These are phyloP conservation scores for Agrochola circellaris DNA, from an alignment of 2,888 invertebrate genomes.

Conservation along the genomic window DNA sequence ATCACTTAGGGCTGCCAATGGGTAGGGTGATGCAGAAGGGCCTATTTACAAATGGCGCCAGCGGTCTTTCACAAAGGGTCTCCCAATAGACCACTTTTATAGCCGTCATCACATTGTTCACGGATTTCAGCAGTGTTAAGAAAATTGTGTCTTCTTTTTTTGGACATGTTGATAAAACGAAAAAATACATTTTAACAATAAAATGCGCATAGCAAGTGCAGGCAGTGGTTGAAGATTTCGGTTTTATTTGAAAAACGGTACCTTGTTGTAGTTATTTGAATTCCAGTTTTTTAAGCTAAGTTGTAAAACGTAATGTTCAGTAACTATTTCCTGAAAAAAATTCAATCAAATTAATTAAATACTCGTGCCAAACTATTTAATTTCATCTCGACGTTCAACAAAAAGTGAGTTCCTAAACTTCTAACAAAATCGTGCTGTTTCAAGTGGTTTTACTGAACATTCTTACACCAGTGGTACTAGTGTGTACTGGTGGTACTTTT, in stretches of 20 bases:
- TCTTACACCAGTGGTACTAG: neutral
- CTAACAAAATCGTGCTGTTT: neutral
- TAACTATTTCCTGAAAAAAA: neutral
- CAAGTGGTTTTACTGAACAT: conserved; percentile 7
- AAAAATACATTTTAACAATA: neutral
- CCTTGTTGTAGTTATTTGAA: neutral
- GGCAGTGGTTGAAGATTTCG: neutral
- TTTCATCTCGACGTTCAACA: neutral
- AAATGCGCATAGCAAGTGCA: neutral
- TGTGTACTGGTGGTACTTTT: conserved; percentile 12
- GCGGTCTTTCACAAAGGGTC: too few relatives aligned
- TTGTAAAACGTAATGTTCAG: neutral
- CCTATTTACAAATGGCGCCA: neutral
- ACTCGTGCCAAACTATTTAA: neutral
- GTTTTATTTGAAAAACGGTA: neutral
- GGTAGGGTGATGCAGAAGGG: conserved; percentile 34
- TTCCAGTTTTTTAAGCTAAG: neutral
- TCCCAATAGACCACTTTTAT: neutral
- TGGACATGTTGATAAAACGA: neutral
- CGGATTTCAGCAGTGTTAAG: neutral
- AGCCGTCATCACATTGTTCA: neutral
- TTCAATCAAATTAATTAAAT: neutral
- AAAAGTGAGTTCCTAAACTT: too few relatives aligned
- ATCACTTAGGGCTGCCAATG: conserved; percentile 65
- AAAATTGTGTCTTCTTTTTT: neutral